Base-by-base conservation (phyloP, 2,797 vertebrate species). In the Cichlasoma orientale region DNA sequence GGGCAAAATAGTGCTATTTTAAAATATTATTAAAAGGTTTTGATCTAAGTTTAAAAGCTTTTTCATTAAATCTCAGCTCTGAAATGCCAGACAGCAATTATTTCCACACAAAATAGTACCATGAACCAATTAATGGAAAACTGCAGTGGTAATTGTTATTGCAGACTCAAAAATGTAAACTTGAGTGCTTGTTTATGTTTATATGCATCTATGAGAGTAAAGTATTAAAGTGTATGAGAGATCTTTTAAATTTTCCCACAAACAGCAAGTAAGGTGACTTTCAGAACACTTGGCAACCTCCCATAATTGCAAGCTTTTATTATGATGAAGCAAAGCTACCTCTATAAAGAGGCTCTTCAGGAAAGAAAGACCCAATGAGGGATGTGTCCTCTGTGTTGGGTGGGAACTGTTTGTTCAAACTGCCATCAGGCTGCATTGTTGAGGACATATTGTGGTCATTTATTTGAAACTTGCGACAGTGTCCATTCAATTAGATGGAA, bases 241-340 rank as follows among this genome's bases (percentile, higher is more conserved):
- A 36, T 83, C 79, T 27, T 70, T 77, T 75, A 77, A 69, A 85
- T 82, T 88, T 71, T 78, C 74, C 91, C 78, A 81, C 70, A 84
- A 91, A 88, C 84, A 90, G 79, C 77, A 81, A 84, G 74, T 80
- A 90, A 94, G 92, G 93, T 95, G 94, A 94, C 93, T 92, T 95
- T 95, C 92, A 92, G 86, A 89, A 86, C 58, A 88, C 88, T 92
- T 95, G 94, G 94, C 94, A 93, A 75, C 57, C 68, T 71, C 79
- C 88, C 90, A 93, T 92, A 91, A 94, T 91, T 91, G 81, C 86
- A 89, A 82, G 82, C 89, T 89, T 92, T 93, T 93, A 93, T 93
- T 92, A 92, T 88, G 90, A 92, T 77, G 70, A 82, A 88, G 90
- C 77, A 91, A 89, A 82, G 84, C 88, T 76, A 80, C 79, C 77